A percentile compares a stretch with the other conserved stretches of the same genome.
These are phyloP conservation scores for Athrips mouffetella DNA, from an alignment of 2,888 invertebrate species.

Conservation along the genomic window DNA sequence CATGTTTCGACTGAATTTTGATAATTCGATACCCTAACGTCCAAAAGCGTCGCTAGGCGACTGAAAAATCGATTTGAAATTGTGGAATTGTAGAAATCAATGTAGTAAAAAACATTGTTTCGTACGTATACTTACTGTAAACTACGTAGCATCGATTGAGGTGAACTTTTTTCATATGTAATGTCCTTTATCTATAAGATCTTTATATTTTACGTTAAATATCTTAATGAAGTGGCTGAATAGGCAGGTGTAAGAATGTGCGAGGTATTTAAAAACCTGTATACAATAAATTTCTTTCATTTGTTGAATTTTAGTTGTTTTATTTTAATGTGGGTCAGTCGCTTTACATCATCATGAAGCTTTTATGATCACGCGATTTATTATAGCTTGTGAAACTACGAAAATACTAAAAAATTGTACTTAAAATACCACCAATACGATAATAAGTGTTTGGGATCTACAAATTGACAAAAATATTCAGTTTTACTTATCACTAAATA, in stretches of 20 bases:
- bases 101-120: constrained; percentile 39
- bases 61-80: constrained; percentile 66
- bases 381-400: too few species aligned
- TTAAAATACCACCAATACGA: too few species aligned
- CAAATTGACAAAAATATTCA: too few species aligned
- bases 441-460: too few species aligned
- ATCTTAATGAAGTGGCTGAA: constrained; percentile 69
- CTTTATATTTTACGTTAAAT: constrained; percentile 74
- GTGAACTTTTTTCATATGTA: constrained; percentile 64
- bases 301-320: constrained; percentile 72
- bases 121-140: constrained; percentile 63
- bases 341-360: neutral
- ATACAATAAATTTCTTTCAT: constrained; percentile 79
- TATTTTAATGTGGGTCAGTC: constrained; percentile 38
- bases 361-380: too few species aligned
- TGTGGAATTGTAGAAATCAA: constrained; percentile 70
- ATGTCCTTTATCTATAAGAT: constrained; percentile 71
- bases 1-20: constrained; percentile 68
- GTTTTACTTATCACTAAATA: constrained; percentile 2
- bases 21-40: constrained; percentile 56
- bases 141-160: constrained; percentile 57
- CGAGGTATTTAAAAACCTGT: constrained; percentile 78
- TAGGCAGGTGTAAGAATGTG: constrained; percentile 71
- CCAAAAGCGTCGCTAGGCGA: constrained; percentile 70
- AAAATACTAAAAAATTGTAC: too few species aligned